Evolutionary conservation across 2,797 vertebrate genomes (phyloP), one percentile per base, ranked within the genome.

Genomic region (Falco biarmicus): DNA sequence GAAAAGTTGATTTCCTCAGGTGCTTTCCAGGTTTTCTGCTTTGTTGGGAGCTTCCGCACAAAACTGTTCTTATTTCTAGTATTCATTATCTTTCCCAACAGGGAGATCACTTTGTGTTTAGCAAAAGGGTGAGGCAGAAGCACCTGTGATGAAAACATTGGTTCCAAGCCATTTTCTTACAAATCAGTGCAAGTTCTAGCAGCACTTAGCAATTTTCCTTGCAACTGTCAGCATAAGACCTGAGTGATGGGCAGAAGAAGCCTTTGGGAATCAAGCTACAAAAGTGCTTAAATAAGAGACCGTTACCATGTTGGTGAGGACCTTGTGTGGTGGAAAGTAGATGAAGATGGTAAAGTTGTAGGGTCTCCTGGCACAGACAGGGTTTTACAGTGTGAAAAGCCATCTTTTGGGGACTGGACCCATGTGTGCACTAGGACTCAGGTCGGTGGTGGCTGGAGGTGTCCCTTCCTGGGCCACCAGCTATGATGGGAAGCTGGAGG

Each of bases 401-500:
- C 7, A 2, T 60, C 9, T 69, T 68, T 12, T 68, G 24, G 37
- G 25, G 17, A 3, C 41, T 32, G n/a, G 43, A 26, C 4, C 7
- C 18, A 11, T 0, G 0, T 14, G 24, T 14, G 24, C 6, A 1
- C 28, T 7, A 24, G 26, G 39, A 43, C 28, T 41, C 13, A 68
- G 2, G 13, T 57, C 45, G 53, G 16, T 61, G 59, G 28, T 89
- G 70, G n/a, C 65, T 50, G n/a, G 28, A 75, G 24, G 13, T 65
- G 41, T 73, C 31, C 63, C 12, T 28, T 69, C n/a, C 19, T 57
- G 69, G 54, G 61, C 53, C 34, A 56, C 11, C 37, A 69, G 11
- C 34, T 34, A 7, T 0, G 2, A 7, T 0, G 2, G 24, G 17
- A 78, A 41, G 25, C 22, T 0, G 1, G 18, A 75, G 32, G 34